Evolutionary conservation across 2,113 vertebrate genomes (phyloP).

Genomic region (Heteronetta atricapilla): DNA sequence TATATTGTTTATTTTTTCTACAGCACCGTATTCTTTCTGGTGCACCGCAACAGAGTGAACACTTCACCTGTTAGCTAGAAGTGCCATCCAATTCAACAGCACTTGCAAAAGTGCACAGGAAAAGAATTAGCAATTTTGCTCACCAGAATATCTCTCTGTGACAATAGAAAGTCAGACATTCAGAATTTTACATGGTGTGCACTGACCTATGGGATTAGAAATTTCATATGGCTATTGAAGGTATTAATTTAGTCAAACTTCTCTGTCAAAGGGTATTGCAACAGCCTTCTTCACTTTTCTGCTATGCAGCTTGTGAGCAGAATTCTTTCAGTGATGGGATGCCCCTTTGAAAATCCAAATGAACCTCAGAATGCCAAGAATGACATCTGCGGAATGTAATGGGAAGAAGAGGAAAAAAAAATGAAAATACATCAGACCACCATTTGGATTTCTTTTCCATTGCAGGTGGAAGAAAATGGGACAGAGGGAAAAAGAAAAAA

Average conservation of each 20-base stretch:
- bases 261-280: neutral
- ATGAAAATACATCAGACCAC: neutral
- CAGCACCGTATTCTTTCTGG: neutral
- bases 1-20: neutral
- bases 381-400: neutral
- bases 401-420: neutral
- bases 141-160: neutral
- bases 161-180: fast-evolving
- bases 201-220: neutral
- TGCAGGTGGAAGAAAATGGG: neutral
- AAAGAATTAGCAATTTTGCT: neutral
- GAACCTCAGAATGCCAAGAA: neutral
- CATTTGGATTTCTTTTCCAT: neutral
- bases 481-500: neutral
- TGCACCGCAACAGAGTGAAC: neutral
- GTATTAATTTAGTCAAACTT: neutral
- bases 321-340: neutral
- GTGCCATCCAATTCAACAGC: neutral
- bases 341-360: neutral
- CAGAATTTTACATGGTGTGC: neutral
- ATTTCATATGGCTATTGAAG: neutral
- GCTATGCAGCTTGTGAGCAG: neutral
- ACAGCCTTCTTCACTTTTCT: neutral
- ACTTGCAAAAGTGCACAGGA: neutral
- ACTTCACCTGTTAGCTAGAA: neutral